Evolutionary conservation across 30 jellyfish, hydroid and myxozoan genomes (phyloP).

Genomic region (Hydractinia symbiolongicarpus): DNA sequence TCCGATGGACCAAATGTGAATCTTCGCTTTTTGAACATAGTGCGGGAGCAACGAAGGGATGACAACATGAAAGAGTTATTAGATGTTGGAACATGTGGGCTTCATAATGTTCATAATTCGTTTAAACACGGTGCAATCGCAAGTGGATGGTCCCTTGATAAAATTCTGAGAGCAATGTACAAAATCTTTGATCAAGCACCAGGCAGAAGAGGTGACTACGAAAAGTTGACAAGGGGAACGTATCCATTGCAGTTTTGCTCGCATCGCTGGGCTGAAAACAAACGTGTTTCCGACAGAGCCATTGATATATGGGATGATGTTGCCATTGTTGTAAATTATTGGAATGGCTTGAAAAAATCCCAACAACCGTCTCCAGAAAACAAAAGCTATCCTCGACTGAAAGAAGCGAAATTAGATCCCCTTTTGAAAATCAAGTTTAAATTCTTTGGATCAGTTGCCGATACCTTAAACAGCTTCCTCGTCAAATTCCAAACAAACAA

Average conservation of each 20-base stretch:
- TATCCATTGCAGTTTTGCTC: conserved; percentile 2
- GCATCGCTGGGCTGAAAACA: conserved; percentile 14
- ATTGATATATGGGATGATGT: background rate
- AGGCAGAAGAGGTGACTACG: conserved; percentile 9
- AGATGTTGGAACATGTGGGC: conserved; percentile 16
- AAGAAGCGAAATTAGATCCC: conserved; percentile 2
- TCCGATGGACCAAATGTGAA: conserved; percentile 22
- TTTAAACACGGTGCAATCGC: background rate
- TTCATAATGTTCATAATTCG: background rate
- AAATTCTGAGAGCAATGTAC: conserved; percentile 8
- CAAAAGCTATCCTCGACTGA: background rate
- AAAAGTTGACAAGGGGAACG: background rate
- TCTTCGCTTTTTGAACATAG: background rate
- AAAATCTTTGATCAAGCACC: conserved; percentile 11
- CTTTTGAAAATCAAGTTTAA: background rate
- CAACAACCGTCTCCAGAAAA: background rate
- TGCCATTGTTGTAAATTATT: background rate
- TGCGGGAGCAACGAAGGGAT: background rate
- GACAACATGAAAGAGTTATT: background rate
- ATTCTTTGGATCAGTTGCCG: background rate
- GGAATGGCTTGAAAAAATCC: background rate
- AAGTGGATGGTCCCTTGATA: background rate
- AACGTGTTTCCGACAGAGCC: background rate
- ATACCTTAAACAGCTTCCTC: background rate
- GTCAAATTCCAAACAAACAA: conserved; percentile 5